Percentiles rank a stretch among this genome's conserved stretches.
phyloP scores from a whole-genome alignment of 1,140 invertebrate genomes.

The Drosophila athabasca region DNA sequence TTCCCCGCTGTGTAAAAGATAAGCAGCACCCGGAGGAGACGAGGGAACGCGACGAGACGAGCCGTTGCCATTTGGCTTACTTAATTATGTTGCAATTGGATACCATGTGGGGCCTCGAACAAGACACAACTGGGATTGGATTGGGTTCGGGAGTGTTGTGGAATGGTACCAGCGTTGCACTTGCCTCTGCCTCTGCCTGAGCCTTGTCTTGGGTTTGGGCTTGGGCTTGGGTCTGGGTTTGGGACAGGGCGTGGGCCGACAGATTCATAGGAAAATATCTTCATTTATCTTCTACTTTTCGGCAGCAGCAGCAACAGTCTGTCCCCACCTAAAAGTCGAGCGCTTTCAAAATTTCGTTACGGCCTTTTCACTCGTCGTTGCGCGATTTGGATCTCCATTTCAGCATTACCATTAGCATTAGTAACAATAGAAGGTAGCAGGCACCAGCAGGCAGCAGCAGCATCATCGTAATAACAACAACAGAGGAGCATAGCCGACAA shows the following conservation, averaged over 20 bases:
- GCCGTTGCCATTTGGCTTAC: conserved; percentile 72
- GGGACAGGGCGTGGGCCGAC: conserved; percentile 29
- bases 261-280: conserved; percentile 54
- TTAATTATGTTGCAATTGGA: conserved; percentile 80
- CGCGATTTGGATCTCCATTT: conserved; percentile 47
- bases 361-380: conserved; percentile 42
- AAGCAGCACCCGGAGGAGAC: conserved; percentile 20
- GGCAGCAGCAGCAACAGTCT: conserved; percentile 17
- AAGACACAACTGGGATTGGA: conserved; percentile 30
- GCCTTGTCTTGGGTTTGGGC: conserved; percentile 11
- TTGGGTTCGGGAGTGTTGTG: conserved; percentile 25
- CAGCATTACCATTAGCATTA: conserved; percentile 40
- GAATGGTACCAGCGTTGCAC: conserved; percentile 7
- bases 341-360: conserved; percentile 53
- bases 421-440: conserved; percentile 25
- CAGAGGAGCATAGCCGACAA: conserved; percentile 54
- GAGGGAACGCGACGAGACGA: conserved; percentile 47
- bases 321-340: neutral
- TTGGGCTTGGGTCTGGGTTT: conserved; percentile 10
- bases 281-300: conserved; percentile 45
- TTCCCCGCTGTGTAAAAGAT: conserved; percentile 22
- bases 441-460: conserved; percentile 4
- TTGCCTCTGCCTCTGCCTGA: conserved; percentile 3
- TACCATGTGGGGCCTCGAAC: conserved; percentile 40
- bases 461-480: conserved; percentile 39